phyloP scores from a whole-genome alignment of 2,113 vertebrate genomes.

The Seriola quinqueradiata region DNA sequence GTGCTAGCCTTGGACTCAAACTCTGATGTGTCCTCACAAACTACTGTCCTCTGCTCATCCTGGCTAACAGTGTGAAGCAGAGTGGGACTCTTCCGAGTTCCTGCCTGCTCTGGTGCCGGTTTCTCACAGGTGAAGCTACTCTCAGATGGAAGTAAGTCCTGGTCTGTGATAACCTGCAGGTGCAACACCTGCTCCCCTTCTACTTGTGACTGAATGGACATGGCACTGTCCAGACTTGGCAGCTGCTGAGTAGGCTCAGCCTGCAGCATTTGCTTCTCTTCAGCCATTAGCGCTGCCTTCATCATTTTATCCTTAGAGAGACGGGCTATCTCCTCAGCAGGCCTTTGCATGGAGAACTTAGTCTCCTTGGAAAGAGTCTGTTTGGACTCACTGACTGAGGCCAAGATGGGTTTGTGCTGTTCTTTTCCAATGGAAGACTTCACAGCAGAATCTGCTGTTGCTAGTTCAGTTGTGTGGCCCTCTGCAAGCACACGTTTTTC shows the following conservation, averaged over 20 bases:
- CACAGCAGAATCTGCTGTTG: slow-evolving; percentile 68
- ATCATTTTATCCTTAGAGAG: slow-evolving; percentile 73
- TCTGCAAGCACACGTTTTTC: slow-evolving; percentile 80
- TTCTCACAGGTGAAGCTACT: slow-evolving; percentile 79
- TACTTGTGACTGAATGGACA: slow-evolving; percentile 68
- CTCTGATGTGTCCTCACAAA: slow-evolving; percentile 76
- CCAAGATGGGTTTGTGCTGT: slow-evolving; percentile 53
- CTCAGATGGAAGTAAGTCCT: slow-evolving; percentile 82
- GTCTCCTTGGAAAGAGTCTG: slow-evolving; percentile 80
- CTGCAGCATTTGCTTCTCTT: slow-evolving; percentile 82
- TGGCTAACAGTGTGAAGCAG: slow-evolving; percentile 79
- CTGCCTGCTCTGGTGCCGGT: slow-evolving; percentile 73
- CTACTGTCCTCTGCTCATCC: slow-evolving; percentile 79
- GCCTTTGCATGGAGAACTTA: slow-evolving; percentile 60
- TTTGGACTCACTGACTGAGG: slow-evolving; percentile 79
- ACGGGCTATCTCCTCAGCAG: slow-evolving; percentile 71
- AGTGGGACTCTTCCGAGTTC: slow-evolving; percentile 76
- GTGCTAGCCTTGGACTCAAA: slow-evolving; percentile 71
- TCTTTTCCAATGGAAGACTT: slow-evolving; percentile 70
- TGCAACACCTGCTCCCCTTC: slow-evolving; percentile 82
- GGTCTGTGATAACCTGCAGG: slow-evolving; percentile 84
- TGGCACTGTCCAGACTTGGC: slow-evolving; percentile 72
- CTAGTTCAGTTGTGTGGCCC: slow-evolving; percentile 75
- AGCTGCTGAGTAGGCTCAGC: slow-evolving; percentile 76
- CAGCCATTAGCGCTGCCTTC: slow-evolving; percentile 77